Base-by-base conservation (phyloP, 2,888 invertebrate species). In the Thecocarcelia acutangulata region DNA sequence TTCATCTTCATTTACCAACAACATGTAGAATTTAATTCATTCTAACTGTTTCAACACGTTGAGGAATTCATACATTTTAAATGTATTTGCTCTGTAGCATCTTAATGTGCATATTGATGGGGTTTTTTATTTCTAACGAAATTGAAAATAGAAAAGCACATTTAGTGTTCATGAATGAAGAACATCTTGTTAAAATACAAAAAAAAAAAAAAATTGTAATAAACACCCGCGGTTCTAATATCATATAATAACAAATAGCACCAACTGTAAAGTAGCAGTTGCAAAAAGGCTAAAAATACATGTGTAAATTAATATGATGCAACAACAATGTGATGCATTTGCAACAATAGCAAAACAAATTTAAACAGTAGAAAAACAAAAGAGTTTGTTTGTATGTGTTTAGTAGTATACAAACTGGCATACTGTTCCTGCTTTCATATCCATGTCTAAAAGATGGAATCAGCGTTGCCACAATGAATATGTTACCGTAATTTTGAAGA, bases 171-270 rank as follows among this genome's bases (percentile, higher is more conserved):
- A 8, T 64, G 42, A 37, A 69, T 17, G 24, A 70, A 44, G 63
- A 64, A 50, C 56, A 52, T 73, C 24, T 66, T 76, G 66, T 80
- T 76, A 42, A 61, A 72, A 59, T 69, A 69, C 66, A 48, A 70
- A 63, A 73, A 77, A 82, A 13, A 37, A 33, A 33, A 33, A 33
- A 58, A 58, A 37, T 77, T 74, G 28, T 21, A 46, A 54, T 70
- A 64, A 78, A 78, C 77, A 74, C 73, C 69, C 81, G 81, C 77
- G 81, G 81, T 70, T 74, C 59, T 70, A 82, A 66, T 70, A 66
- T 44, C 19, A 59, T 17, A 44, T 50, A 66, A 73, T 79, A 73
- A 52, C 42, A 78, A 66, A 64, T 19, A 54, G 28, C 50, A 64
- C 5, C 17, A 40, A 76, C 46, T 50, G 54, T 15, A 76, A 75